Base-by-base conservation (phyloP, 2,113 vertebrate genomes). In the Rallus limicola region DNA sequence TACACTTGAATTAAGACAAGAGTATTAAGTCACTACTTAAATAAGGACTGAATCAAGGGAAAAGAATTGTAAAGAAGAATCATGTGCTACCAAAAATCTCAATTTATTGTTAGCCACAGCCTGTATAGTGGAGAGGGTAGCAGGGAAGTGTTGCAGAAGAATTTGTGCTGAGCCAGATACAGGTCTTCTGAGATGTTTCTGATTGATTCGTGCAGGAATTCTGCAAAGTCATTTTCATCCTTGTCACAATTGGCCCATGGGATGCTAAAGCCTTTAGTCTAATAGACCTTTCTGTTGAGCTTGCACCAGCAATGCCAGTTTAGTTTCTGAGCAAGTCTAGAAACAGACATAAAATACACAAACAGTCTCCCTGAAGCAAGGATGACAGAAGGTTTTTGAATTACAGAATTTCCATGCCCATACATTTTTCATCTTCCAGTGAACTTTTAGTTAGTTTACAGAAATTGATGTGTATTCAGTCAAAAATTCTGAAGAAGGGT, bases 221-320 rank as follows among this genome's bases (percentile, higher is more conserved):
- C 25, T 70, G 3, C 17, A 82, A 59, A 33, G 6, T 5, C 5
- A 7, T 62, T 76, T 70, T 82, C 1, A 0, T 48, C 6, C 34
- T 44, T 14, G 5, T 86, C 44, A 56, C 4, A 6, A 2, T 20
- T 67, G 23, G 20, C 9, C 10, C 9, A 28, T 0, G 2, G 53
- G 20, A 3, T 71, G 17, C 18, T 69, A 42, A 42, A 5, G 3
- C 8, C 18, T 69, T n/a, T 55, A 13, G 23, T 58, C 24, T 18
- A 46, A 19, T 10, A 40, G 25, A 62, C 10, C 8, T 60, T 81
- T 60, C 13, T 67, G 6, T 3, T 68, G 52, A 68, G 11, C 5
- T 78, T 58, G 5, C 12, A 36, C 10, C 7, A 63, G 6, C 9
- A 79, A 36, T 31, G 28, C 5, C 40, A 38, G 2, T 23, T 60